These are phyloP conservation scores for Platorchestia sp. DNA, from an alignment of 1,140 invertebrate species.

Conservation along the genomic window DNA sequence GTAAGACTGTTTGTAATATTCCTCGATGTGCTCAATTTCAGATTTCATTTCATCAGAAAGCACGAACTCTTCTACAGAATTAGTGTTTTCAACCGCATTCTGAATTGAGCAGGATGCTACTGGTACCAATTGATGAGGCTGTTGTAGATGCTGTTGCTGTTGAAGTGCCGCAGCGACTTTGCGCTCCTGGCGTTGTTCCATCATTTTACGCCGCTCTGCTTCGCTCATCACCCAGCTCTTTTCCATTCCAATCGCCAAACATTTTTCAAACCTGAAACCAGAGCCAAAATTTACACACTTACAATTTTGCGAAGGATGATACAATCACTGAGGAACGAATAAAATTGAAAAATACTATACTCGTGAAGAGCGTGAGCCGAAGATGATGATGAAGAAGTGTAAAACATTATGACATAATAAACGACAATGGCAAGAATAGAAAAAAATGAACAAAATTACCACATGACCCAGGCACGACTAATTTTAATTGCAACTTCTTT, in stretches of 20 bases:
- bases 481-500: no score
- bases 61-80: slow-evolving; percentile 54
- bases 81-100: neutral
- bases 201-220: slow-evolving; percentile 70
- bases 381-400: neutral
- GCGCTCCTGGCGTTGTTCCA: slow-evolving; percentile 69
- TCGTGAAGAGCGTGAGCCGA: neutral
- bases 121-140: neutral
- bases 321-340: neutral
- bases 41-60: slow-evolving; percentile 62
- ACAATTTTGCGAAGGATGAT: neutral
- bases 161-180: slow-evolving; percentile 57
- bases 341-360: no score
- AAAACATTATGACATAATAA: neutral
- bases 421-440: neutral
- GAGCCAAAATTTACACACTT: neutral
- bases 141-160: neutral
- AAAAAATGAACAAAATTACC: neutral
- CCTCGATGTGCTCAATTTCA: slow-evolving; percentile 64
- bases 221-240: slow-evolving; percentile 73
- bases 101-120: neutral
- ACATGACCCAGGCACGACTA: neutral
- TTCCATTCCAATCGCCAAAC: slow-evolving; percentile 73
- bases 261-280: slow-evolving; percentile 71
- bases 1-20: slow-evolving; percentile 65